These are phyloP conservation scores for Stenolophus ochropezus DNA, from an alignment of 2,888 invertebrate genomes.

Conservation along the genomic window DNA sequence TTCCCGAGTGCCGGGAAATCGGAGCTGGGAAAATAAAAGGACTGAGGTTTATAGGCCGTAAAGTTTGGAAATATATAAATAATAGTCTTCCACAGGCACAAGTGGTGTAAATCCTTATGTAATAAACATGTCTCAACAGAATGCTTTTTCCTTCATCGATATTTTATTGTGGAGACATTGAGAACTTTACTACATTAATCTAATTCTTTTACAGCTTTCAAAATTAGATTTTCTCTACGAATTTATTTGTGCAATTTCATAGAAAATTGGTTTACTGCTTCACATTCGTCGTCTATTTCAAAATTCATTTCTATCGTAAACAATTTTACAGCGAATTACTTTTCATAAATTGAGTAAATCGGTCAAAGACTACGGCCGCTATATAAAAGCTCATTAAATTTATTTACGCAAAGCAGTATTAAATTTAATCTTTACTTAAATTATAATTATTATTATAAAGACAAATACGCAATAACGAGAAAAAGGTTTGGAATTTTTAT, in stretches of 20 bases:
- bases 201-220: neutral
- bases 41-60: constrained; percentile 21
- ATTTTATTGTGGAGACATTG: constrained; percentile 32
- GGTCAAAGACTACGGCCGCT: no score
- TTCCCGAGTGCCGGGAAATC: no score
- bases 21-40: neutral
- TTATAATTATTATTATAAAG: no score
- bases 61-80: constrained; percentile 42
- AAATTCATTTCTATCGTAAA: neutral
- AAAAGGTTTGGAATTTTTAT: no score
- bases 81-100: neutral
- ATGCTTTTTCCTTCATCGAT: constrained; percentile 18
- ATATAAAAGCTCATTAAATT: no score
- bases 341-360: neutral
- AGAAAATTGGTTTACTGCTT: neutral
- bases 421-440: no score
- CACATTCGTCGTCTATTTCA: neutral
- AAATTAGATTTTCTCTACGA: neutral
- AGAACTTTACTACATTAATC: neutral
- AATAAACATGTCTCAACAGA: constrained; percentile 29
- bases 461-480: no score
- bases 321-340: neutral
- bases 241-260: neutral
- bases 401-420: no score
- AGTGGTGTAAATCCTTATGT: constrained; percentile 38